Evolutionary conservation across 2,888 invertebrate species (phyloP), one percentile per base, ranked within the genome.

Genomic region (Caradrina kadenii): DNA sequence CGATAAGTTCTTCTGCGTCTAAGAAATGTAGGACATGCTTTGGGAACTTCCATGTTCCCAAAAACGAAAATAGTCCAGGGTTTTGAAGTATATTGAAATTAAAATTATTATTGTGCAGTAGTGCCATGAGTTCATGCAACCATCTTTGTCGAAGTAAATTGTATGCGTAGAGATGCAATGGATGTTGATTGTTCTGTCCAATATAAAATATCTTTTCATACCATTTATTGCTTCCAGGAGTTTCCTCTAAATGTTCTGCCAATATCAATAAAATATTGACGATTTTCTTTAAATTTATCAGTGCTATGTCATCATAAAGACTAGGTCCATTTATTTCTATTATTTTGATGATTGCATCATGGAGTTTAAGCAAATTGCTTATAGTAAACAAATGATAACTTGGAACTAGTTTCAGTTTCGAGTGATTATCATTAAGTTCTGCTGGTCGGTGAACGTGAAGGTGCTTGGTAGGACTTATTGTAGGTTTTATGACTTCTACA

Each of bases 81-180:
- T 67, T 59, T 52, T 60, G 64, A 3, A 83, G 48, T 39, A 74
- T 50, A 13, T 70, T 59, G 0, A 63, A 26, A 52, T 65, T 56
- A 26, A 69, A 81, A 56, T 74, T 53, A 55, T 79, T 81, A 0
- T 62, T 62, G 22, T 48, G 3, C 1, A 81, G 22, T 15, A 69
- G 0, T 7, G 45, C 39, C 55, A 82, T 65, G n/a, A 83, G 53
- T n/a, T 81, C 69, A 60, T 81, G 83, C n/a, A 82, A 42, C 82
- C 82, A 82, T 56, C 58, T 59, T 35, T 75, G 73, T 4, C 63
- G 63, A n/a, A 83, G 49, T 22, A 82, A 73, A n/a, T 71, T 60
- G 22, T 69, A 64, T 2, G 66, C 70, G 59, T 80, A 73, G 0
- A 10, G 15, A 22, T 65, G 59, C 19, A 80, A n/a, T 4, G 80